Conservation (phyloP, 2,113 vertebrate genomes). For the Rhinoderma darwinii region DNA sequence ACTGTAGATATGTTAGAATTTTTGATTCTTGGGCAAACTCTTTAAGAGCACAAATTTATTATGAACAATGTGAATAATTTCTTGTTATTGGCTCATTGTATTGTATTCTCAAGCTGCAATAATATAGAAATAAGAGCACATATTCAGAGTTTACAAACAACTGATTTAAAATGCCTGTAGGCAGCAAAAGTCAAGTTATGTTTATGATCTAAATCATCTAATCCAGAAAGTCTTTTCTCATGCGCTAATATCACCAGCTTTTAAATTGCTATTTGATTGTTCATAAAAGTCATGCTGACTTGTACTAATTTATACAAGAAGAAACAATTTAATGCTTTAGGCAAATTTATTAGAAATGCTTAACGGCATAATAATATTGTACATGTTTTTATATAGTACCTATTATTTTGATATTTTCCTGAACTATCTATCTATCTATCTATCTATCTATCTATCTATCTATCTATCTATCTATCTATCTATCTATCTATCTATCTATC, state of each 20-base stretch:
- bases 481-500: conserved; percentile 1
- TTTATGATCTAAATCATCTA: conserved; percentile 56
- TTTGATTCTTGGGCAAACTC: too few species aligned
- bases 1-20: too few species aligned
- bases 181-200: conserved; percentile 48
- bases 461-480: not conserved
- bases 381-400: conserved; percentile 15
- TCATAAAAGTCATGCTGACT: conserved; percentile 59
- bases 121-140: conserved; percentile 42
- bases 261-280: conserved; percentile 59
- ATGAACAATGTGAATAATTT: too few species aligned
- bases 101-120: not conserved
- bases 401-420: conserved; percentile 11
- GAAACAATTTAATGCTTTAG: conserved; percentile 49
- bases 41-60: too few species aligned
- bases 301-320: conserved; percentile 53
- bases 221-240: conserved; percentile 48
- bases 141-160: conserved; percentile 45
- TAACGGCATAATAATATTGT: conserved; percentile 28
- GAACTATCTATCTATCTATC: not conserved
- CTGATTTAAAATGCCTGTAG: conserved; percentile 26
- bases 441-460: not conserved
- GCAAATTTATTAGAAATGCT: conserved; percentile 48
- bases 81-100: not conserved
- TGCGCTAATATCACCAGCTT: conserved; percentile 53